phyloP scores from a whole-genome alignment of 2,888 invertebrate species.

The Phyllotreta cruciferae region DNA sequence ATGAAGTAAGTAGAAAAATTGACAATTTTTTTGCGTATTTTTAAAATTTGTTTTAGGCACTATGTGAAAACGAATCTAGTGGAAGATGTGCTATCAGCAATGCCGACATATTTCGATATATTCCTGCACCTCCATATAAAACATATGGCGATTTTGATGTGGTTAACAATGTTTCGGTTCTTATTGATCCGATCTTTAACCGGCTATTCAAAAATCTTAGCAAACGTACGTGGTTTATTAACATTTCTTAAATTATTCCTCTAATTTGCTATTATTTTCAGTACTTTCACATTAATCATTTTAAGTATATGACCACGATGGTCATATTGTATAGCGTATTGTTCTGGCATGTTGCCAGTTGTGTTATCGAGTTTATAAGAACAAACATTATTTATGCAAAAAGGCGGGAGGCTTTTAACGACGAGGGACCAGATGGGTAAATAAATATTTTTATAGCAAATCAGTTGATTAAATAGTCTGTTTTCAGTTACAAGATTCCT shows the following conservation, averaged over 20 bases:
- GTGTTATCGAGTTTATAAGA: slow-evolving; percentile 42
- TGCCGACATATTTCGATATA: slow-evolving; percentile 36
- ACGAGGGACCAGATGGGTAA: slow-evolving; percentile 5
- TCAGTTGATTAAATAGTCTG: not conserved
- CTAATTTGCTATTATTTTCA: slow-evolving; percentile 28
- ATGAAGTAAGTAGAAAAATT: slow-evolving; percentile 38
- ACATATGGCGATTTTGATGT: slow-evolving; percentile 23
- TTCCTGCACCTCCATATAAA: slow-evolving; percentile 22
- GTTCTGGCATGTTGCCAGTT: slow-evolving; percentile 48
- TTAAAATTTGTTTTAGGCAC: slow-evolving; percentile 31
- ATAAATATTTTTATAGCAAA: not conserved
- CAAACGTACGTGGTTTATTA: slow-evolving; percentile 37
- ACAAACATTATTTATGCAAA: slow-evolving; percentile 28
- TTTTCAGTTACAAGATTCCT: slow-evolving; percentile 5
- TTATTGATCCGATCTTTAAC: slow-evolving; percentile 39
- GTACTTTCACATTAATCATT: slow-evolving; percentile 47
- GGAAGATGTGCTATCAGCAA: slow-evolving; percentile 36
- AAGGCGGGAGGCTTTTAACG: slow-evolving; percentile 19
- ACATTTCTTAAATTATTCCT: not conserved
- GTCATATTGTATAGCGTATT: slow-evolving; percentile 45
- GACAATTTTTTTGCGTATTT: too few relatives aligned
- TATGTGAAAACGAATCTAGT: slow-evolving; percentile 38
- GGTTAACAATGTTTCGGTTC: slow-evolving; percentile 37
- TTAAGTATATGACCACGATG: slow-evolving; percentile 46
- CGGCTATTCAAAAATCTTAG: slow-evolving; percentile 39